phyloP scores from a whole-genome alignment of 2,888 invertebrate species.

The Physocephala rufipes region DNA sequence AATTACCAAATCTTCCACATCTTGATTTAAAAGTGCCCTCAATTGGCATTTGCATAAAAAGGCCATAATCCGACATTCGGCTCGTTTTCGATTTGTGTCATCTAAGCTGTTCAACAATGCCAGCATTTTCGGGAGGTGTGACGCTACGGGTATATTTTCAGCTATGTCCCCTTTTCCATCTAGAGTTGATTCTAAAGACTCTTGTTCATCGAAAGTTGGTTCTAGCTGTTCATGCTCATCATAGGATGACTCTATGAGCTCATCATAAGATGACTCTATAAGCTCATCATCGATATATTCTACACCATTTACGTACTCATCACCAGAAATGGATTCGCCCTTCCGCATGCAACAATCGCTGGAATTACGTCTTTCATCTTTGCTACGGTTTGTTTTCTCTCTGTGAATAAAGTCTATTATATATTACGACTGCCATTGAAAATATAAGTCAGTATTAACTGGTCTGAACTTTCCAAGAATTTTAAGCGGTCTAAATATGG shows the following conservation, averaged over 20 bases:
- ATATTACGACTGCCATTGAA: not conserved
- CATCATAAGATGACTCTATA: no score
- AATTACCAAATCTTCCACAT: constrained; percentile 51
- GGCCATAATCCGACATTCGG: constrained; percentile 53
- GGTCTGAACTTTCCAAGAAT: constrained; percentile 48
- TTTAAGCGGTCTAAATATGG: constrained; percentile 54
- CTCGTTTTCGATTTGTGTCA: constrained; percentile 43
- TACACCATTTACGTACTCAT: no score
- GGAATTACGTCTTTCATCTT: no score
- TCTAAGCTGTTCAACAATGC: constrained; percentile 48
- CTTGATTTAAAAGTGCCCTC: constrained; percentile 49
- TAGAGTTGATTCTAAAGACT: constrained; percentile 14
- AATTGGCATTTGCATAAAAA: constrained; percentile 58
- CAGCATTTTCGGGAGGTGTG: constrained; percentile 48
- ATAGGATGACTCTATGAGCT: not conserved
- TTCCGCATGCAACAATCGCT: no score
- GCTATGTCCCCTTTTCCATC: not conserved
- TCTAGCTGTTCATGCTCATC: not conserved
- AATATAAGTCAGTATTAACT: constrained; percentile 34
- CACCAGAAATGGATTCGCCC: no score
- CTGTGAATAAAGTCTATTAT: not conserved
- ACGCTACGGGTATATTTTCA: constrained; percentile 39
- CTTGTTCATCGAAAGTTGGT: constrained; percentile 29
- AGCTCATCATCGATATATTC: no score
- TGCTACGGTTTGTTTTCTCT: no score